Base-by-base conservation (phyloP, 2,888 invertebrate genomes). In the Noctua janthina region DNA sequence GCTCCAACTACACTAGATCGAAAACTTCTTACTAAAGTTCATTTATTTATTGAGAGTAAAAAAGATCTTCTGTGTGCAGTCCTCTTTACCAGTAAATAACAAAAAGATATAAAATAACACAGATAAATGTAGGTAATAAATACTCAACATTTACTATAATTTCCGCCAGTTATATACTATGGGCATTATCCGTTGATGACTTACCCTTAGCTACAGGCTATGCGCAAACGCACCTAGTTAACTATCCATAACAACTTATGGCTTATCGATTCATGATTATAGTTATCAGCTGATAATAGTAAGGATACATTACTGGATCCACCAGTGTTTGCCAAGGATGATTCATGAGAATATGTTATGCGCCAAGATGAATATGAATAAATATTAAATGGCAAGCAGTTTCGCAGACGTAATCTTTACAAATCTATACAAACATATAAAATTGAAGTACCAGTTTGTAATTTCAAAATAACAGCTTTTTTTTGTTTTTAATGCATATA, bases 181-280 rank as follows among this genome's bases (percentile, higher is more conserved):
- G 13, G 29, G 15, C 39, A 81, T 67, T 71, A 68, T 29, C 23
- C 13, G 59, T 4, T 74, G 66, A 81, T 68, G 46, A 43, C 54
- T 66, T 64, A 81, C 56, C 68, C 78, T 46, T 78, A 43, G 64
- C 66, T 54, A 51, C 78, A 51, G 67, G 85, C 85, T 68, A 62
- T 84, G 83, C 82, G 83, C 71, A 56, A 49, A 49, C 74, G 82
- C 86, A 81, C 62, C 82, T 54, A 51, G 82, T 56, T 82, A 70
- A 43, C 56, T 72, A 68, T 74, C 62, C 46, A 68, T 74, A 86
- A 71, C 66, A 85, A 75, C 74, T 39, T 64, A 69, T 73, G 62
- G 51, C n/a, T 73, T 73, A 69, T 69, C 69, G 43, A 59, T 79
- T 82, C 70, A 85, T 85, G 54, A 74, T 69, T 56, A 80, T 35